A percentile compares a stretch with the other conserved stretches of the same genome.
Conservation (phyloP, 2,888 invertebrate species). For the Eupsilia transversa region DNA sequence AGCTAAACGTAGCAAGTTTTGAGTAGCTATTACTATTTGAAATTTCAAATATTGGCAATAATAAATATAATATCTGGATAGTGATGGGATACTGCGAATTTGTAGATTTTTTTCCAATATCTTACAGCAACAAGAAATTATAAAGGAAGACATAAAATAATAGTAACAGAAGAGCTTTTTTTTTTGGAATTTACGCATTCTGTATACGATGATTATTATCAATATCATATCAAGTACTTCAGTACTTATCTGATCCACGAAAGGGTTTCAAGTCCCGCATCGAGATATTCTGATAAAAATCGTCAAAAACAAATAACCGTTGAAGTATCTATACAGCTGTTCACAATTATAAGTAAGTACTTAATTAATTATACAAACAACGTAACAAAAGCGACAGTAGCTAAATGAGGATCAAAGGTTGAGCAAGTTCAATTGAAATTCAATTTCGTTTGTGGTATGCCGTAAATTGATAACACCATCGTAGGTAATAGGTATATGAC, state of each 20-base stretch:
- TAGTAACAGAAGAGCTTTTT: not conserved
- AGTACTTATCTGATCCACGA: constrained; percentile 37
- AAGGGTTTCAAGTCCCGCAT: constrained; percentile 17
- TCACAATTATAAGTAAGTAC: not conserved
- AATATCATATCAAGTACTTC: not conserved
- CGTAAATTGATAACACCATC: not conserved
- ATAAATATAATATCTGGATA: not conserved
- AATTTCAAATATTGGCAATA: not conserved
- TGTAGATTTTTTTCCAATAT: not conserved
- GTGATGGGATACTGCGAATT: not conserved
- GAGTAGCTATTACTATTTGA: not conserved
- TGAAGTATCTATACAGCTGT: not conserved
- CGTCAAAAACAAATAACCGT: constrained; percentile 2
- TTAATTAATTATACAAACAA: constrained; percentile 12
- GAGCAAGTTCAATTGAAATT: constrained; percentile 24
- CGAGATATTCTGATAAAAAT: constrained; percentile 23
- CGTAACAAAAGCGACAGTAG: constrained; percentile 10
- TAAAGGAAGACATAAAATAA: not conserved
- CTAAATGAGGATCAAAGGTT: constrained; percentile 29
- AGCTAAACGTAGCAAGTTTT: not conserved
- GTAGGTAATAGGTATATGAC: not conserved
- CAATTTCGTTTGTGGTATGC: constrained; percentile 1
- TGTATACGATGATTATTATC: constrained; percentile 24
- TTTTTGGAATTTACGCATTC: not conserved
- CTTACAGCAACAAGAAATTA: not conserved